Conservation (phyloP, 1,140 invertebrate species). For the Penaeus vannamei region DNA sequence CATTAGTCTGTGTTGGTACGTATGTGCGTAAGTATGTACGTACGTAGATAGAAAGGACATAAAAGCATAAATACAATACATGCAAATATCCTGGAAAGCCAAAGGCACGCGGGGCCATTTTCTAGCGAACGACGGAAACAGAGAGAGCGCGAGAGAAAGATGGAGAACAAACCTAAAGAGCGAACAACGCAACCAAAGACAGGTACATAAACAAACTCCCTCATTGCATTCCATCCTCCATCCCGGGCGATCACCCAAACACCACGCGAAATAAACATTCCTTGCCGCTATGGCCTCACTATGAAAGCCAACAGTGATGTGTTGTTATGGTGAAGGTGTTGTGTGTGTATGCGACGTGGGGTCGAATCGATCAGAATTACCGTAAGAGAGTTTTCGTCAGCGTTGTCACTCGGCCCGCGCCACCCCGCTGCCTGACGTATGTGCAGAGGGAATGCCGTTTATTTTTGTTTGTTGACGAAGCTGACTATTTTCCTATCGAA, state of each 20-base stretch:
- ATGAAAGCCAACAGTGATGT: too few species aligned
- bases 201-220: not conserved
- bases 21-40: not conserved
- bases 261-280: too few species aligned
- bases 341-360: too few species aligned
- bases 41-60: not conserved
- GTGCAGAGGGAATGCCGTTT: not conserved
- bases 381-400: conserved; percentile 46
- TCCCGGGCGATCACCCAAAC: too few species aligned
- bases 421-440: not conserved
- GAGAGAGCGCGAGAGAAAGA: conserved; percentile 1
- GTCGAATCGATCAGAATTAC: conserved; percentile 35
- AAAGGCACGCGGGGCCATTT: too few species aligned
- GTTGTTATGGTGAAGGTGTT: too few species aligned
- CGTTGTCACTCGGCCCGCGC: not conserved
- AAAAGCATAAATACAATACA: too few species aligned
- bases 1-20: not conserved
- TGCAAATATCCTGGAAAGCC: too few species aligned
- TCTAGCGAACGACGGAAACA: not conserved
- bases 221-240: too few species aligned
- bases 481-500: not conserved
- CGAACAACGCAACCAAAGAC: conserved; percentile 9
- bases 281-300: too few species aligned
- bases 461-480: not conserved
- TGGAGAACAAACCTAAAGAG: conserved; percentile 5